A percentile compares a stretch with the other conserved stretches of the same genome.
Evolutionary conservation across 2,113 vertebrate species (phyloP).

Genomic region (Parotia lawesii): DNA sequence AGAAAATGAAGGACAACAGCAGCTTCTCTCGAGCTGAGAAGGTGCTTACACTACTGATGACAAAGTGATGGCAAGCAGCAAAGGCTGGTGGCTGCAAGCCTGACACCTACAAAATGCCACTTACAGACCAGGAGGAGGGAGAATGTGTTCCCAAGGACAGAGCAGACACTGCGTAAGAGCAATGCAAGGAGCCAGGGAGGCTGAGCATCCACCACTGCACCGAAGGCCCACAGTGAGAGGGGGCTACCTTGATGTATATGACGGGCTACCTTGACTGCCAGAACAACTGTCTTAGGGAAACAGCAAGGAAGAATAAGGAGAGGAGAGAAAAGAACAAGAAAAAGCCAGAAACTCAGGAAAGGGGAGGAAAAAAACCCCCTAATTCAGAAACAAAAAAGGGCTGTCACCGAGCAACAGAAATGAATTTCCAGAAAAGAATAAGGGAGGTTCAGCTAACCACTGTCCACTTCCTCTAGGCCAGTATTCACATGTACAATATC

Average conservation of each 20-base stretch:
- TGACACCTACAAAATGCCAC: background rate
- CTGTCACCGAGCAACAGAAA: background rate
- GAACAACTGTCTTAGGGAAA: background rate
- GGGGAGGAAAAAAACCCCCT: background rate
- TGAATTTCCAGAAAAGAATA: background rate
- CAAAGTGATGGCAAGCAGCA: background rate
- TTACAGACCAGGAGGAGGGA: background rate
- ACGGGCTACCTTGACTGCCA: background rate
- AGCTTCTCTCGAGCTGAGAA: background rate
- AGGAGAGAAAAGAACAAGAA: background rate
- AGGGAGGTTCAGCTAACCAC: background rate
- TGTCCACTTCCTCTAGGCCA: background rate
- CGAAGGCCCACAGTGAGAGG: background rate
- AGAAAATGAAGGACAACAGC: background rate
- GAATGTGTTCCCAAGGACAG: background rate
- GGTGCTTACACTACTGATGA: background rate
- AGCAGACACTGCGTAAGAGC: background rate
- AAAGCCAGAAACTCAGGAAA: background rate
- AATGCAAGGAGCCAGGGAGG: background rate
- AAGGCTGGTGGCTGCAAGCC: background rate
- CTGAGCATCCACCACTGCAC: background rate
- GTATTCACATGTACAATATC: background rate
- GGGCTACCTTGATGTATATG: background rate
- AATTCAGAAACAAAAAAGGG: background rate
- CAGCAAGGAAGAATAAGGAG: background rate